phyloP scores from a whole-genome alignment of 30 jellyfish, hydroid and myxozoan genomes.

The Hydra vulgaris region DNA sequence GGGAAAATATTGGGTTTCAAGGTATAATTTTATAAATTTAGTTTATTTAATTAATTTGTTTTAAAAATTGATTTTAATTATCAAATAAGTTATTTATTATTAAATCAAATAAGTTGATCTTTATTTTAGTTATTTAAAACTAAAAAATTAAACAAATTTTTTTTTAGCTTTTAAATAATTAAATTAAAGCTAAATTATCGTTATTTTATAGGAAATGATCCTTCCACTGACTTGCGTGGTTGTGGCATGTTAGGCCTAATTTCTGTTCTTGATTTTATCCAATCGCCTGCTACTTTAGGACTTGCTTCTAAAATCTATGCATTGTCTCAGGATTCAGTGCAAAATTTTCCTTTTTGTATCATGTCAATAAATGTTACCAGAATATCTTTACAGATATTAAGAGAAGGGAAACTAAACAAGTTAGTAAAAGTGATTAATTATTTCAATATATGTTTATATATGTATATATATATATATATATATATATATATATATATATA shows the following conservation, averaged over 20 bases:
- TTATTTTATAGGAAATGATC: conserved; percentile 94
- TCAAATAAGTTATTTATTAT: too few species aligned
- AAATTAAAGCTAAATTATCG: too few species aligned
- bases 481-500: too few species aligned
- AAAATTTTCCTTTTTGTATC: conserved; percentile 91
- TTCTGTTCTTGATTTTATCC: conserved; percentile 46
- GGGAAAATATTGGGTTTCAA: conserved; percentile 96
- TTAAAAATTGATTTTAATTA: too few species aligned
- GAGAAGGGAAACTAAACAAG: conserved; percentile 90
- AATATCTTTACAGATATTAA: conserved; percentile 60
- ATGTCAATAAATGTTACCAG: conserved; percentile 92
- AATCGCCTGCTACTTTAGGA: conserved; percentile 30
- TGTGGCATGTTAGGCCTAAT: conserved; percentile 97
- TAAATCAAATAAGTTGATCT: too few species aligned
- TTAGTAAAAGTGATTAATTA: conserved; percentile 23
- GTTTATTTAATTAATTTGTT: background rate
- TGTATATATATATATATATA: background rate
- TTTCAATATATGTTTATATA: too few species aligned
- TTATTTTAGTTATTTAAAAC: too few species aligned
- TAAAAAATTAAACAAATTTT: too few species aligned
- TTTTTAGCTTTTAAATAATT: too few species aligned
- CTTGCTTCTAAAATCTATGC: conserved; percentile 58
- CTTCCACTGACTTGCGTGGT: conserved; percentile 96
- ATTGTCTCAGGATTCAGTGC: conserved; percentile 81
- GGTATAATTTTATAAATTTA: conserved; percentile 33